These are phyloP conservation scores for Dasypolia templi DNA, from an alignment of 2,888 invertebrate species.

Conservation along the genomic window DNA sequence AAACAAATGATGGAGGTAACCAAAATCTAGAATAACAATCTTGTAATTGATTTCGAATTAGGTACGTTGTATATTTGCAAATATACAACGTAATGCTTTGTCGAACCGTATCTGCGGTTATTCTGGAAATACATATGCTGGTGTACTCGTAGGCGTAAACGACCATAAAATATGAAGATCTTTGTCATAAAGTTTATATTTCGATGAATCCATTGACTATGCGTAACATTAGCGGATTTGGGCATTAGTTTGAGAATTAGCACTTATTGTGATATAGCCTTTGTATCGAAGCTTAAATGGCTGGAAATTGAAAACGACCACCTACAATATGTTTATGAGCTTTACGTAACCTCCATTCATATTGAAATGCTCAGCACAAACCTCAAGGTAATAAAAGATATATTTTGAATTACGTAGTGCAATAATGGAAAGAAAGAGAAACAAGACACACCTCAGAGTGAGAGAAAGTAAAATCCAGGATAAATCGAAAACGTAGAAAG, in stretches of 20 bases:
- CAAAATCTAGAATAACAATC: constrained; percentile 25
- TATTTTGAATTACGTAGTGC: constrained; percentile 15
- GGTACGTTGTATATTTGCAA: constrained; percentile 23
- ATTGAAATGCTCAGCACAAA: constrained; percentile 31
- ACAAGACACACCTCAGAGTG: background rate
- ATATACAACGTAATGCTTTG: too few relatives aligned
- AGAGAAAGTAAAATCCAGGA: background rate
- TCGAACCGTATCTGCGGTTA: background rate
- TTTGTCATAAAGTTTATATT: constrained; percentile 42
- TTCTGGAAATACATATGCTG: constrained; percentile 6
- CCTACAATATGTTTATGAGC: constrained; percentile 40
- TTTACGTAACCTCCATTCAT: constrained; percentile 42
- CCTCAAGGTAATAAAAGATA: constrained; percentile 6
- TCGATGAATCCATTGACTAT: constrained; percentile 45
- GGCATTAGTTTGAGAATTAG: constrained; percentile 57
- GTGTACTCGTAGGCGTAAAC: constrained; percentile 47
- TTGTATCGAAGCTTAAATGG: constrained; percentile 35
- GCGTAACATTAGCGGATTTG: constrained; percentile 39
- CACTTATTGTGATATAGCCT: constrained; percentile 52
- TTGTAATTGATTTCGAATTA: constrained; percentile 12
- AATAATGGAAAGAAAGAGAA: constrained; percentile 20
- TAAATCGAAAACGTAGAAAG: constrained; percentile 1
- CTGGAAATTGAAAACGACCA: constrained; percentile 45
- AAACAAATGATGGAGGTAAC: constrained; percentile 35
- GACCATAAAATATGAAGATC: constrained; percentile 30